Evolutionary conservation across 2,888 invertebrate genomes (phyloP).

Genomic region (Gonocerus acuteangulatus): DNA sequence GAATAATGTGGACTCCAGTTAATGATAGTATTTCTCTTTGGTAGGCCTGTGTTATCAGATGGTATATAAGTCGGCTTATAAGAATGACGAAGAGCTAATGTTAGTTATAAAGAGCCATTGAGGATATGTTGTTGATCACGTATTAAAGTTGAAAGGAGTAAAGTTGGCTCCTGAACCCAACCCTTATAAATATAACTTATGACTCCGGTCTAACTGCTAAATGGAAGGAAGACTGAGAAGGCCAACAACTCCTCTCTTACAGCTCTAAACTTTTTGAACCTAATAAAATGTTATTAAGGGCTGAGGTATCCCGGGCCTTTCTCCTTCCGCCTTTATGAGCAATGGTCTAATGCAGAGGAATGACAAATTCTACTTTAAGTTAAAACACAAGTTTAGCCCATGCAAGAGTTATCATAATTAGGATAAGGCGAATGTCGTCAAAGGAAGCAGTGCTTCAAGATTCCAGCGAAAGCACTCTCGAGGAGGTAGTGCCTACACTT

Average conservation of each 20-base stretch:
- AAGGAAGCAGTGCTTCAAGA: conserved; percentile 9
- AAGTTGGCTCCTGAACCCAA: not conserved
- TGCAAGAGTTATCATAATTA: conserved; percentile 34
- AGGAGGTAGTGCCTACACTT: not conserved
- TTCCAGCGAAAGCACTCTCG: not conserved
- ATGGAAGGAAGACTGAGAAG: conserved; percentile 7
- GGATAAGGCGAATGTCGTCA: conserved; percentile 17
- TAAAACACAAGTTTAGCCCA: conserved; percentile 34
- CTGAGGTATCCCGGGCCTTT: conserved; percentile 25
- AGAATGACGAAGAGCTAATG: too few relatives aligned
- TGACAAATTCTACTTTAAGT: conserved; percentile 37
- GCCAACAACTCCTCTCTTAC: conserved; percentile 30
- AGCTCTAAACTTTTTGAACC: conserved; percentile 34
- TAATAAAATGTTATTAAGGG: conserved; percentile 36
- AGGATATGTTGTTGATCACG: not conserved
- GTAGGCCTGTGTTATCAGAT: too few relatives aligned
- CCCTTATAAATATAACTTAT: conserved; percentile 23
- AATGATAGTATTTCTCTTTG: too few relatives aligned
- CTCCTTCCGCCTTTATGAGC: conserved; percentile 31
- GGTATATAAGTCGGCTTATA: too few relatives aligned
- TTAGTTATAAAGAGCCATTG: too few relatives aligned
- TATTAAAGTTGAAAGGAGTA: not conserved
- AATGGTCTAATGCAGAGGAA: conserved; percentile 36
- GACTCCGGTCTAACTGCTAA: conserved; percentile 3
- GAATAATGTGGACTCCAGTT: too few relatives aligned